phyloP scores from a whole-genome alignment of 1,140 invertebrate genomes.

The Drosophila mauritiana region DNA sequence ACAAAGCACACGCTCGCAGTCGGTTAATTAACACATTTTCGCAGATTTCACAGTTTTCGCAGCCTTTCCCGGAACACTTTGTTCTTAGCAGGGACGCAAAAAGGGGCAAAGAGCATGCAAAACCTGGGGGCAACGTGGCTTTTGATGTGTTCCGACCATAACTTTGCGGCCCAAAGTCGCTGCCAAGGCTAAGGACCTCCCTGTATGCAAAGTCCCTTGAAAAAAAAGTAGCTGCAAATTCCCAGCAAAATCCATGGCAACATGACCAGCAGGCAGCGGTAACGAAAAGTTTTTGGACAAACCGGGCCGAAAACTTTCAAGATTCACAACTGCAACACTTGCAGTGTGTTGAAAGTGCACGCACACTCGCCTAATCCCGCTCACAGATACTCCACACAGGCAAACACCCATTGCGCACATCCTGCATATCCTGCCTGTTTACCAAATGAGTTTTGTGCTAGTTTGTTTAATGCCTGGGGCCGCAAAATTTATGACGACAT shows the following conservation, averaged over 20 bases:
- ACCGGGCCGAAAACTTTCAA: slow-evolving; percentile 68
- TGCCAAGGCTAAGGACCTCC: slow-evolving; percentile 41
- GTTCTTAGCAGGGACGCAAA: slow-evolving; percentile 5
- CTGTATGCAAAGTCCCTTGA: slow-evolving; percentile 34
- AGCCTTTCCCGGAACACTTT: slow-evolving; percentile 31
- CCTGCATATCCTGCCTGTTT: slow-evolving; percentile 76
- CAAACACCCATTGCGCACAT: slow-evolving; percentile 41
- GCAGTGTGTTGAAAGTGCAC: slow-evolving; percentile 60
- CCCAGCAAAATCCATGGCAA: slow-evolving; percentile 54
- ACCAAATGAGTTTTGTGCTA: slow-evolving; percentile 78
- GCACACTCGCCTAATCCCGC: slow-evolving; percentile 18
- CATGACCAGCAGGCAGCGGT: slow-evolving; percentile 60
- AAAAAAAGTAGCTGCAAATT: slow-evolving; percentile 18
- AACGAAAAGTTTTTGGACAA: slow-evolving; percentile 65
- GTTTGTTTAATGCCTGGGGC: slow-evolving; percentile 70
- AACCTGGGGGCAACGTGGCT: slow-evolving; percentile 53
- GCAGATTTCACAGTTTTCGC: slow-evolving; percentile 56
- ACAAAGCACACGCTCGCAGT: slow-evolving; percentile 19
- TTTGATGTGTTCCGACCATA: slow-evolving; percentile 64
- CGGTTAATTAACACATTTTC: slow-evolving; percentile 71
- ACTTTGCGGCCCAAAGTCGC: slow-evolving; percentile 49
- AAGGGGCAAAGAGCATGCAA: slow-evolving; percentile 28
- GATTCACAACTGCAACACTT: slow-evolving; percentile 79
- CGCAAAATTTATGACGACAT: slow-evolving; percentile 48
- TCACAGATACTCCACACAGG: slow-evolving; percentile 18